A percentile compares a stretch with the other conserved stretches of the same genome.
Evolutionary conservation across 2,888 invertebrate species (phyloP).

Genomic region (Hirtodrosophila cameraria): DNA sequence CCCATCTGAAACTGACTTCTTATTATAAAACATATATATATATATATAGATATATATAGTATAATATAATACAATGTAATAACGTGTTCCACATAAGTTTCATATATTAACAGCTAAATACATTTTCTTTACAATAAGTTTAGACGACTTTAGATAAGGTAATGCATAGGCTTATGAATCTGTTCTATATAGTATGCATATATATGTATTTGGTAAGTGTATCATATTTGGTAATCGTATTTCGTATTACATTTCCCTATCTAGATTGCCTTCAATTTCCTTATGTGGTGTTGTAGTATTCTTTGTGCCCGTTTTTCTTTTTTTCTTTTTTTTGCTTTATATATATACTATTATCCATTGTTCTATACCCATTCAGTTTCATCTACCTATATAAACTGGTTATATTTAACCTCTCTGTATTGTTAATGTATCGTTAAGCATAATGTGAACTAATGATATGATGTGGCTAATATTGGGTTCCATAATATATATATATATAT

Average conservation of each 20-base stretch:
- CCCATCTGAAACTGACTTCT: not conserved
- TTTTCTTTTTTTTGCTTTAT: conserved; percentile 14
- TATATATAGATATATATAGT: conserved; percentile 17
- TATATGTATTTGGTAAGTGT: conserved; percentile 1
- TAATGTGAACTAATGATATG: conserved; percentile 63
- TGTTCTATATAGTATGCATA: too few relatives aligned
- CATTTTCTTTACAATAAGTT: conserved; percentile 54
- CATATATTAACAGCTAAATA: conserved; percentile 37
- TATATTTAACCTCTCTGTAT: too few relatives aligned
- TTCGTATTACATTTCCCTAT: conserved; percentile 74
- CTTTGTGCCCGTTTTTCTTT: conserved; percentile 44
- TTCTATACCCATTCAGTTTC: conserved; percentile 3
- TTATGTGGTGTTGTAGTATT: conserved; percentile 40
- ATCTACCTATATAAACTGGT: too few relatives aligned
- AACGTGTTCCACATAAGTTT: too few relatives aligned
- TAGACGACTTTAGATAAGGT: conserved; percentile 3
- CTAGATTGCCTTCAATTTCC: conserved; percentile 82
- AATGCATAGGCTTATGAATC: not conserved
- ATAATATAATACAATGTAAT: too few relatives aligned
- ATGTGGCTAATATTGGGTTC: conserved; percentile 46
- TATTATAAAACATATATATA: conserved; percentile 6
- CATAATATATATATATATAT: conserved; percentile 30
- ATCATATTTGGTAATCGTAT: conserved; percentile 3
- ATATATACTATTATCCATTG: conserved; percentile 10
- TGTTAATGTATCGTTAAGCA: conserved; percentile 7